A percentile compares a stretch with the other conserved stretches of the same genome.
Conservation (phyloP, 2,797 vertebrate species). For the Sebastes glaucus region DNA sequence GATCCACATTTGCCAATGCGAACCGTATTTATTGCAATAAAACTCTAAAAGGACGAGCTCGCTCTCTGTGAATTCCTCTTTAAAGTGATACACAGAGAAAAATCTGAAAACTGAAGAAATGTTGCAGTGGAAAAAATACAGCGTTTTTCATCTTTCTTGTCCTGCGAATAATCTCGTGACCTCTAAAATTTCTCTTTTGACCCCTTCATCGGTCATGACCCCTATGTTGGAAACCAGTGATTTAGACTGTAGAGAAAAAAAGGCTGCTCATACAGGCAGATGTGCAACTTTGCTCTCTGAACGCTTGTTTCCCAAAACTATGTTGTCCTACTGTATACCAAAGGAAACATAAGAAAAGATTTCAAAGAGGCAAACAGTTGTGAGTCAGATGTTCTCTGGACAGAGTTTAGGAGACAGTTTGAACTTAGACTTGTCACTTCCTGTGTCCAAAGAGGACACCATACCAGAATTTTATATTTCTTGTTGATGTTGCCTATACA, state of each 20-base stretch:
- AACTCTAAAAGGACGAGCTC: background rate
- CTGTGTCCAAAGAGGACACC: background rate
- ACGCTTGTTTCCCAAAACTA: background rate
- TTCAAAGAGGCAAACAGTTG: background rate
- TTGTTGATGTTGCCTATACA: background rate
- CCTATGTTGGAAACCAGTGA: background rate
- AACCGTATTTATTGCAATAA: background rate
- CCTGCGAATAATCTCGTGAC: background rate
- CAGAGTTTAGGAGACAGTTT: too few species aligned
- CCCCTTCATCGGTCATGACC: background rate
- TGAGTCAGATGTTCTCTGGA: background rate
- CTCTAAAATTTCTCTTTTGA: background rate
- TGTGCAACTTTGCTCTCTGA: background rate
- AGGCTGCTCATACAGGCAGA: background rate
- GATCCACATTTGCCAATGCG: background rate
- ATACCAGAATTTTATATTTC: background rate
- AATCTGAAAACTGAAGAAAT: background rate
- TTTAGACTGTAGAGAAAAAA: background rate
- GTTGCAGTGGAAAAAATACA: too few species aligned
- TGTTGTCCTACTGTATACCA: background rate
- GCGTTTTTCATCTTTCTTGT: background rate
- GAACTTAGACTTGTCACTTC: background rate
- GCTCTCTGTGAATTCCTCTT: background rate
- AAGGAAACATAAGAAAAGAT: background rate
- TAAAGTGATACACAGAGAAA: background rate